These are phyloP conservation scores for Zeus faber DNA, from an alignment of 2,113 vertebrate species.

Conservation along the genomic window DNA sequence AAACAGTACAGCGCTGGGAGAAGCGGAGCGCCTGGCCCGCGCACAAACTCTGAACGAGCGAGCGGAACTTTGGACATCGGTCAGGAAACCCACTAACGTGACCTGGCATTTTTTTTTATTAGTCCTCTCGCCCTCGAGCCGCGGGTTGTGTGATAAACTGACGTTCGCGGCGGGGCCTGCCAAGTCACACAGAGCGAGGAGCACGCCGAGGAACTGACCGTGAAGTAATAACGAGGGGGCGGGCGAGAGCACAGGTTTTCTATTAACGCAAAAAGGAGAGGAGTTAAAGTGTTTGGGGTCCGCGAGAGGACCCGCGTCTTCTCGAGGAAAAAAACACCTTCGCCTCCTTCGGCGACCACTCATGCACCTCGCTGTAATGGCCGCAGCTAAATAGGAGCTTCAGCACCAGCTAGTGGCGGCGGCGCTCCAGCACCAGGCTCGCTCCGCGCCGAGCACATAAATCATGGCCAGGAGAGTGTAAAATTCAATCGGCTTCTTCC, in stretches of 20 bases:
- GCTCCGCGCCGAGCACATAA: conserved; percentile 77
- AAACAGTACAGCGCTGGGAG: conserved; percentile 1
- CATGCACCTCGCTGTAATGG: background rate
- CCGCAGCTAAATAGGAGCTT: conserved; percentile 56
- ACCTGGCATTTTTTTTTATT: conserved; percentile 58
- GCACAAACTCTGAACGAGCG: conserved; percentile 46
- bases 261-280: conserved; percentile 60
- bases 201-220: conserved; percentile 53
- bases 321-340: conserved; percentile 21
- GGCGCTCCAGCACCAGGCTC: conserved; percentile 31
- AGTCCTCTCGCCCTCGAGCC: conserved; percentile 65
- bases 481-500: conserved; percentile 97
- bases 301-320: conserved; percentile 38
- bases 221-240: conserved; percentile 57
- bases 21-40: conserved; percentile 9
- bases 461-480: conserved; percentile 92
- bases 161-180: conserved; percentile 64
- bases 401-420: conserved; percentile 81
- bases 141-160: conserved; percentile 74
- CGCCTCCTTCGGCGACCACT: conserved; percentile 18
- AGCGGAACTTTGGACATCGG: conserved; percentile 20
- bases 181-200: conserved; percentile 57
- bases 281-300: conserved; percentile 46
- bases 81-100: conserved; percentile 49
- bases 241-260: conserved; percentile 56